These are phyloP conservation scores for Mionectes macconnelli DNA, from an alignment of 2,113 vertebrate genomes.

Conservation along the genomic window DNA sequence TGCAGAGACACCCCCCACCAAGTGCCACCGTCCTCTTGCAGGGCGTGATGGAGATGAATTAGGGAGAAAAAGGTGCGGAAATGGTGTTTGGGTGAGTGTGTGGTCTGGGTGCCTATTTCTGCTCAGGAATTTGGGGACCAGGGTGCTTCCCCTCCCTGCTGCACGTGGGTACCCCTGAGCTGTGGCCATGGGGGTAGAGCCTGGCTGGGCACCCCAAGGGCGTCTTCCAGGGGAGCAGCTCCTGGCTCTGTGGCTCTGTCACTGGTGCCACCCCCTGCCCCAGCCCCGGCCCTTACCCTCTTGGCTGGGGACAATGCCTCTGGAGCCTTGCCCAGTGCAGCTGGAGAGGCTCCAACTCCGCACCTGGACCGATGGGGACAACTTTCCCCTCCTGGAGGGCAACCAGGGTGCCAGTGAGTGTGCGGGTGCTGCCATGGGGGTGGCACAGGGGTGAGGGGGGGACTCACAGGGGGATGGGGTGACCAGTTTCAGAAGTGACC, in stretches of 20 bases:
- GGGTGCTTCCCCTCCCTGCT: not conserved
- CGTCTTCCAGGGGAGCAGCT: not conserved
- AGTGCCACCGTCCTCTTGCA: not conserved
- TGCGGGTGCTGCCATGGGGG: fast-evolving
- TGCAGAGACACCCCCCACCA: not conserved
- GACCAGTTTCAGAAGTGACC: not conserved
- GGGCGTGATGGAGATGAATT: not conserved
- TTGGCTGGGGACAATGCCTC: not conserved
- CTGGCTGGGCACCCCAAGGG: fast-evolving
- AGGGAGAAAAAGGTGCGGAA: not conserved
- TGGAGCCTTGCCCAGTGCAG: not conserved
- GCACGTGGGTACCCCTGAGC: not conserved
- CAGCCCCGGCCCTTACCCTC: not conserved
- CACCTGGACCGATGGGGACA: fast-evolving
- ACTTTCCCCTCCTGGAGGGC: not conserved
- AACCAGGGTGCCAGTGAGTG: not conserved
- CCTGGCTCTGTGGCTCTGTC: not conserved
- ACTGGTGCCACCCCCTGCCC: not conserved
- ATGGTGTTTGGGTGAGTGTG: not conserved
- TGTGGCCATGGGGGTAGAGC: not conserved
- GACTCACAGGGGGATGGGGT: not conserved
- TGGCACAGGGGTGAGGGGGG: not conserved
- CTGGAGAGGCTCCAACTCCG: not conserved
- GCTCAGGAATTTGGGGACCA: not conserved
- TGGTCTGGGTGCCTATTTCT: not conserved